Evolutionary conservation across 2,888 invertebrate species (phyloP), one percentile per base, ranked within the genome.

Genomic region (Camponotus fellah): DNA sequence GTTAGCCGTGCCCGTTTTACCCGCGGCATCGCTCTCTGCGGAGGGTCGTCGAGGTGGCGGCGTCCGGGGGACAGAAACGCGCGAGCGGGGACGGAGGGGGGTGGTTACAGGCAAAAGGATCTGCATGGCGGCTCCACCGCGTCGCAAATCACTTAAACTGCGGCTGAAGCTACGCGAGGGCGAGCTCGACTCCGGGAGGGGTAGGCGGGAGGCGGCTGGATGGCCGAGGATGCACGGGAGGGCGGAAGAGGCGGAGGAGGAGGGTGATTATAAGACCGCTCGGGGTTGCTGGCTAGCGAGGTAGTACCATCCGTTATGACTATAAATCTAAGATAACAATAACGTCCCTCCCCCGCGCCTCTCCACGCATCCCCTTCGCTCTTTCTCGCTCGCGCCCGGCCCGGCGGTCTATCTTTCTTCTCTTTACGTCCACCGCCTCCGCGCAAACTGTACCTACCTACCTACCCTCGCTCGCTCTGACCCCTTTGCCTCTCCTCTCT

Each of bases 301-400:
- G 92, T 94, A 93, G 92, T 93, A 94, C 94, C 94, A 94, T 94
- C 94, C 94, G 94, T 94, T 95, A 94, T 94, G 94, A 94, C 94
- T 94, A 94, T 94, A 95, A 95, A 95, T 95, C 94, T 95, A 94
- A 94, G 94, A 94, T 94, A 94, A 94, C 94, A 94, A 94, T 94
- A 94, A 94, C 94, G 94, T 93, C 93, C 93, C 53, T 53, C n/a
- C 6, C 92, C 92, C 87, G 91, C 91, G 88, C 91, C 90, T 53
- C 90, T 89, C 87, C 87, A 87, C 84, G 81, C 89, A 85, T 86
- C 84, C 84, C 86, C 84, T 87, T 88, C 76, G 82, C 85, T 71
- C 83, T 85, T 84, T 83, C 82, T 77, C 86, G 58, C 83, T 72
- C 81, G 76, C 64, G 72, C 87, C 85, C 74, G 74, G 56, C 60